These are phyloP conservation scores for Hypena proboscidalis DNA, from an alignment of 2,888 invertebrate species.

Conservation along the genomic window DNA sequence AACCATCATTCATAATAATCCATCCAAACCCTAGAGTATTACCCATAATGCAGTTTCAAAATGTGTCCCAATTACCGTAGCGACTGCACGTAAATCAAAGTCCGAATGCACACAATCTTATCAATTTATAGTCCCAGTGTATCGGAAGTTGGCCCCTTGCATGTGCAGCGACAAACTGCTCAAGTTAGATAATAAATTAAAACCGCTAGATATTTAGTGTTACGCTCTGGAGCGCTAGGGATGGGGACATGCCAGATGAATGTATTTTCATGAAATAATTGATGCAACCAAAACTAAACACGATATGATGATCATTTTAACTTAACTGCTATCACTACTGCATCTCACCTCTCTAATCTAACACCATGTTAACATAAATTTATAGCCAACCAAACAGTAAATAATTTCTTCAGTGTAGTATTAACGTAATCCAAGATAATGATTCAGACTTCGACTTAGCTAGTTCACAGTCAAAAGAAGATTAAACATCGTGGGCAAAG, in stretches of 20 bases:
- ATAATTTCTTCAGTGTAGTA: too few species aligned
- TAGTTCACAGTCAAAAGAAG: too few species aligned
- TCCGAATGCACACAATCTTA: slow-evolving; percentile 61
- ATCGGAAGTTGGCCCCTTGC: slow-evolving; percentile 72
- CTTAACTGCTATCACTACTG: too few species aligned
- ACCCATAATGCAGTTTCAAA: slow-evolving; percentile 35
- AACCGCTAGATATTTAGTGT: slow-evolving; percentile 66
- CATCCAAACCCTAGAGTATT: slow-evolving; percentile 4
- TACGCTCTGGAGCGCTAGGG: slow-evolving; percentile 38
- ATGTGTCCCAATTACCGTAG: slow-evolving; percentile 47
- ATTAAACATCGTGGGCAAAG: too few species aligned
- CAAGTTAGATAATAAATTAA: slow-evolving; percentile 80
- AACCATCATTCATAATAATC: neutral
- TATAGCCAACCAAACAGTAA: too few species aligned
- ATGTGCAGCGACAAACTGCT: slow-evolving; percentile 67
- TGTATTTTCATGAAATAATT: neutral
- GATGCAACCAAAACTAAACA: too few species aligned
- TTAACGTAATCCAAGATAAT: too few species aligned
- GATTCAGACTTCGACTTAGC: too few species aligned
- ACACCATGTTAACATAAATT: too few species aligned
- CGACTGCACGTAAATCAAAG: slow-evolving; percentile 54
- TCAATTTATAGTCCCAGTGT: slow-evolving; percentile 79
- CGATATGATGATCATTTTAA: too few species aligned
- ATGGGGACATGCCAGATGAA: slow-evolving; percentile 21
- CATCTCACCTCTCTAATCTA: too few species aligned